Percentiles rank a stretch among this genome's conserved stretches.
phyloP scores from a whole-genome alignment of 1,140 invertebrate genomes.

The Episyrphus balteatus region DNA sequence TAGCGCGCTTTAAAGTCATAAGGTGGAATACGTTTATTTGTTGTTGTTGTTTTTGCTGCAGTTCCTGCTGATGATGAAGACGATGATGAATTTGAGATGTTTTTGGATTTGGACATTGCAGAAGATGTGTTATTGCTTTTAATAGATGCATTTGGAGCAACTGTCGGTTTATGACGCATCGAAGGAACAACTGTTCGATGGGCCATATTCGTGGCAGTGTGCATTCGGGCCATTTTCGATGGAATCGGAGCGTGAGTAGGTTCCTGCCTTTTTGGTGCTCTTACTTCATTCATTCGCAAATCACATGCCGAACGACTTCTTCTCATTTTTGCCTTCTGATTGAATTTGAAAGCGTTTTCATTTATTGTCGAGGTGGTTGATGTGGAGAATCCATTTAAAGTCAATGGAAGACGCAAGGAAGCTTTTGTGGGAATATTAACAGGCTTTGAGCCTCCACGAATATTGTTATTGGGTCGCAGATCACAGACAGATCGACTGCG shows the following conservation, averaged over 20 bases:
- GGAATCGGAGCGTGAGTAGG: constrained; percentile 19
- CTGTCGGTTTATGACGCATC: constrained; percentile 8
- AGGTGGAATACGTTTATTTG: constrained; percentile 39
- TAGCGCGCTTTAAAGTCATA: constrained; percentile 49
- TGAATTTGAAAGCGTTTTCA: not conserved
- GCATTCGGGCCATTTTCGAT: constrained; percentile 15
- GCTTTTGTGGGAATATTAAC: too few species aligned
- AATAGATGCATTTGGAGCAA: constrained; percentile 3
- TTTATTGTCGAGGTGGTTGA: too few species aligned
- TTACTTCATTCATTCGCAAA: constrained; percentile 14
- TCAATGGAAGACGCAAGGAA: too few species aligned
- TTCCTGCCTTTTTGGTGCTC: constrained; percentile 9
- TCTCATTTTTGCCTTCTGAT: constrained; percentile 14
- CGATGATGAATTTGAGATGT: not conserved
- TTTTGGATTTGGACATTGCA: too few species aligned
- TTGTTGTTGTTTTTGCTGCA: too few species aligned
- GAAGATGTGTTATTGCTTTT: not conserved
- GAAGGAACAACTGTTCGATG: not conserved
- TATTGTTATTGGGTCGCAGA: not conserved
- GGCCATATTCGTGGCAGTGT: constrained; percentile 1
- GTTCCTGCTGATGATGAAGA: constrained; percentile 5
- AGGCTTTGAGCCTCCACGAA: too few species aligned
- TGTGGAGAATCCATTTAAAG: too few species aligned
- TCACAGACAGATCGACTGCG: constrained; percentile 5
- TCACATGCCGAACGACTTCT: constrained; percentile 29